These are phyloP conservation scores for Aphelenchoides besseyi DNA, from an alignment of 1,140 invertebrate species.

Conservation along the genomic window DNA sequence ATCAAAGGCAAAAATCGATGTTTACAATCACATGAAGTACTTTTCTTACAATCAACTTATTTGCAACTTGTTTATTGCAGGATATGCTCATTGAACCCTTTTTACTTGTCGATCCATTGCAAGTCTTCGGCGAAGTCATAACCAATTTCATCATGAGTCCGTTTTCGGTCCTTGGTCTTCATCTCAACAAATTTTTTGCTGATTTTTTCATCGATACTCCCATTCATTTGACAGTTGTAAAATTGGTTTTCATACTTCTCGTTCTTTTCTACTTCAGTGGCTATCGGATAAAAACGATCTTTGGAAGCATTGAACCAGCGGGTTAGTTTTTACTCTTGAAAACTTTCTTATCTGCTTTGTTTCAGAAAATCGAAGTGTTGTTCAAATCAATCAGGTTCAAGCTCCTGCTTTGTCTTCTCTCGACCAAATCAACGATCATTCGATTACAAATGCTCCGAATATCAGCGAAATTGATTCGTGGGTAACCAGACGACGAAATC, in stretches of 20 bases:
- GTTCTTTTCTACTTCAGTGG: slow-evolving; percentile 28
- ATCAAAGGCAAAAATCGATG: slow-evolving; percentile 49
- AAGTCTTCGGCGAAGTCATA: slow-evolving; percentile 43
- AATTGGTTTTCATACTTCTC: slow-evolving; percentile 38
- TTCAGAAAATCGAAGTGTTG: not conserved
- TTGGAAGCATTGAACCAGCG: not conserved
- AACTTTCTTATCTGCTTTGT: not conserved
- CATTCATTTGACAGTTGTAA: slow-evolving; percentile 36
- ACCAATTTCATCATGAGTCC: slow-evolving; percentile 42
- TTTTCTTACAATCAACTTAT: slow-evolving; percentile 4
- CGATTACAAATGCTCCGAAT: not conserved
- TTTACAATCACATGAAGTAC: slow-evolving; percentile 41
- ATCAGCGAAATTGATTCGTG: not conserved
- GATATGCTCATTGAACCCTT: slow-evolving; percentile 45
- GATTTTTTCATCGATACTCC: slow-evolving; percentile 48
- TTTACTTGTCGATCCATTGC: slow-evolving; percentile 41
- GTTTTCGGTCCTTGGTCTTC: slow-evolving; percentile 35
- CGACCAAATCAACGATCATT: not conserved
- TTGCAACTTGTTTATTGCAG: slow-evolving; percentile 10
- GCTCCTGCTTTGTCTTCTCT: not conserved
- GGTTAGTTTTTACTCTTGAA: not conserved
- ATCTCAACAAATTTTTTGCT: slow-evolving; percentile 45
- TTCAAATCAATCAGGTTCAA: not conserved
- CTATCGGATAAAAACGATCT: slow-evolving; percentile 1
- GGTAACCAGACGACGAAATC: not conserved